These are phyloP conservation scores for Eupeodes corollae DNA, from an alignment of 1,140 invertebrate genomes.

Conservation along the genomic window DNA sequence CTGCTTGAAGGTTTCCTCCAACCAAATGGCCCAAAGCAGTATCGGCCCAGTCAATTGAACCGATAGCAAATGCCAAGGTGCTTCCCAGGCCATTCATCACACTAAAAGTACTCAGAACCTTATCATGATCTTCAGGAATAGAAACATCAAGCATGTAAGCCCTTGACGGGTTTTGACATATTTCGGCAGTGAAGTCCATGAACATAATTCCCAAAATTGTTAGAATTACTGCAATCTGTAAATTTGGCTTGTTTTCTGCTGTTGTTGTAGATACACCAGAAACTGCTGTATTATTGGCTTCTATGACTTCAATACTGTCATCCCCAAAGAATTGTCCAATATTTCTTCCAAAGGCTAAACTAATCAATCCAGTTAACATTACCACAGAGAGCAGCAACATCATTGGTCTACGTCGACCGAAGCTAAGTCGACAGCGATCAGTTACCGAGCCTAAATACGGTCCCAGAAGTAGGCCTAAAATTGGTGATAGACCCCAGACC, in stretches of 20 bases:
- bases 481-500: slow-evolving; percentile 63
- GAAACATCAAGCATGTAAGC: slow-evolving; percentile 65
- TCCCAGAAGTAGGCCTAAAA: slow-evolving; percentile 62
- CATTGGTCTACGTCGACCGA: slow-evolving; percentile 60
- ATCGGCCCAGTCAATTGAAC: slow-evolving; percentile 62
- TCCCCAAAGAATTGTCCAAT: slow-evolving; percentile 55
- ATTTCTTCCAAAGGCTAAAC: slow-evolving; percentile 58
- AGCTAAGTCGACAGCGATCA: slow-evolving; percentile 51
- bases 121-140: slow-evolving; percentile 56
- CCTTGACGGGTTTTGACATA: slow-evolving; percentile 56
- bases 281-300: background rate
- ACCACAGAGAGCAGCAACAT: slow-evolving; percentile 58
- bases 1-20: slow-evolving; percentile 57
- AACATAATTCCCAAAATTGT: background rate
- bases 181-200: background rate
- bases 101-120: slow-evolving; percentile 64
- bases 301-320: slow-evolving; percentile 7
- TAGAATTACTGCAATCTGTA: background rate
- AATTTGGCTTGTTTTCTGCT: background rate
- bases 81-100: slow-evolving; percentile 71
- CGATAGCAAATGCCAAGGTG: slow-evolving; percentile 60
- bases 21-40: slow-evolving; percentile 48
- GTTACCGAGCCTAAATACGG: slow-evolving; percentile 62
- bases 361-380: slow-evolving; percentile 49
- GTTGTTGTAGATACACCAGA: background rate